These are phyloP conservation scores for Dinomys branickii DNA, from an alignment of 2,113 vertebrate genomes.

Conservation along the genomic window DNA sequence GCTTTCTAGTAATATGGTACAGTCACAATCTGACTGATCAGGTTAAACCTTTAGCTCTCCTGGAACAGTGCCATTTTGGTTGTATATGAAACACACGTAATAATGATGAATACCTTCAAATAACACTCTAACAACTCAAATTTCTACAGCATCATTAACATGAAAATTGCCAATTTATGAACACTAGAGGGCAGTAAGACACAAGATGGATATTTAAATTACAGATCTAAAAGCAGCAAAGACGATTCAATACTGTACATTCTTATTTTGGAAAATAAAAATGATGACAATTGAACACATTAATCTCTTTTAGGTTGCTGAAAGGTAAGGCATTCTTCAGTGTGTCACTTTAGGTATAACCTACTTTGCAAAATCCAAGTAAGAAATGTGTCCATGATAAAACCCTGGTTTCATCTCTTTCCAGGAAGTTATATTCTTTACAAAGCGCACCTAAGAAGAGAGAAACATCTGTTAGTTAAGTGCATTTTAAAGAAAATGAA, in stretches of 20 bases:
- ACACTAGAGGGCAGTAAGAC: slow-evolving; percentile 85
- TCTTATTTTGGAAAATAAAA: background rate
- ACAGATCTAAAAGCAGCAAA: background rate
- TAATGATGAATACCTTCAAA: slow-evolving; percentile 37
- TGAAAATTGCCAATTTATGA: background rate
- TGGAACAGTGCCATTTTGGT: background rate
- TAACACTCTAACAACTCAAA: background rate
- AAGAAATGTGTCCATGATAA: slow-evolving; percentile 97
- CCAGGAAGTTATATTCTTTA: slow-evolving; percentile 97
- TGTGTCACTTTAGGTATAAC: slow-evolving; percentile 70
- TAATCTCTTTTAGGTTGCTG: background rate
- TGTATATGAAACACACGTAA: slow-evolving; percentile 13
- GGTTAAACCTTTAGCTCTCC: slow-evolving; percentile 10
- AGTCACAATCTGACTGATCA: background rate
- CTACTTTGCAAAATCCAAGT: slow-evolving; percentile 97
- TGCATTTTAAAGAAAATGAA: slow-evolving; percentile 33
- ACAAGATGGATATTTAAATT: slow-evolving; percentile 60
- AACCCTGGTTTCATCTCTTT: slow-evolving; percentile 98
- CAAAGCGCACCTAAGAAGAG: slow-evolving; percentile 93
- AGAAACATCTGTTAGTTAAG: slow-evolving; percentile 64
- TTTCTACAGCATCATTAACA: background rate
- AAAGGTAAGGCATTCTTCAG: slow-evolving; percentile 5
- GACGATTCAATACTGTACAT: background rate
- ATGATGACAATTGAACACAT: slow-evolving; percentile 53
- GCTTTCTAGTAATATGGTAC: background rate